Evolutionary conservation across 2,888 invertebrate species (phyloP), one percentile per base, ranked within the genome.

Genomic region (Volucella inanis): DNA sequence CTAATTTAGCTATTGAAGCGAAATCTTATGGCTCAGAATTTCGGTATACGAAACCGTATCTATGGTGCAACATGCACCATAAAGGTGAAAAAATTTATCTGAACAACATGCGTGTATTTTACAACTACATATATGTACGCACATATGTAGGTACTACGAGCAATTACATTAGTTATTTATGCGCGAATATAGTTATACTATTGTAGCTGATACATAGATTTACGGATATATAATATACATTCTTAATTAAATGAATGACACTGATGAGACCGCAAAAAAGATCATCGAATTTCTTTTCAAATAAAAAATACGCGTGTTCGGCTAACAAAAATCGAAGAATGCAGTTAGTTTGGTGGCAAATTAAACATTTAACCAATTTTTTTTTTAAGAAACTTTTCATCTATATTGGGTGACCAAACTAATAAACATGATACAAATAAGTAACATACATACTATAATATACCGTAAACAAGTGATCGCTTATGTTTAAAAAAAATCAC

Each of bases 21-120:
- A 62, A 70, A 70, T 64, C 6, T 4, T 31, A 6, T 31, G 0
- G 31, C 31, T 31, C 31, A 31, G 31, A 31, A 75, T 38, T 18
- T n/a, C 61, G 47, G 38, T 62, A 45, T 41, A 31, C 59, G 52
- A 49, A 31, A 54, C 61, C 61, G 71, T 55, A 86, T 86, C 81
- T 70, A 77, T 65, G 85, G 68, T 82, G 67, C 76, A 76, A 76
- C 85, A 86, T 72, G 67, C 62, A 70, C 84, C 80, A 67, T 80
- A 65, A 80, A 70, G 76, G 80, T 70, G 41, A 70, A 80, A 62
- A 82, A 82, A 72, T 77, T 86, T 86, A 82, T 82, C 85, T 59
- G 22, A 78, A 62, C 68, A 67, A 81, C 77, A 82, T 82, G 85
- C 85, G 85, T 86, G 79, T 64, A 70, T 65, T 84, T 78, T 49